Evolutionary conservation across 2,113 vertebrate genomes (phyloP).

Genomic region (Sphyrna mokarran): DNA sequence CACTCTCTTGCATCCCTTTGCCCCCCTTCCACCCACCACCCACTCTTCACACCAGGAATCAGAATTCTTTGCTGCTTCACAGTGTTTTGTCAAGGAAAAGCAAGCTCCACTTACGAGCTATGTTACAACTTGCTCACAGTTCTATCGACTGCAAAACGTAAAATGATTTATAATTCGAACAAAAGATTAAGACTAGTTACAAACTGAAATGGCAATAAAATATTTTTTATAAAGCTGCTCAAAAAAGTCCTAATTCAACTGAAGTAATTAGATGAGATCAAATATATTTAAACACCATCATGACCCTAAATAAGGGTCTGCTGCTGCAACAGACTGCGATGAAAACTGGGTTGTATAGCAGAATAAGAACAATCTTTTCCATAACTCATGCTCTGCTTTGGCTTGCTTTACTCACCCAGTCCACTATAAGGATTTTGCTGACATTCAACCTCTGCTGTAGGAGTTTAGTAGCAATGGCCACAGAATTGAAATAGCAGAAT

Average conservation of each 20-base stretch:
- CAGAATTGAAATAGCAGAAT: conserved; percentile 98
- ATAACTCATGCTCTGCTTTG: neutral
- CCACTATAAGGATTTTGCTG: conserved; percentile 94
- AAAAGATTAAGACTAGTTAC: neutral
- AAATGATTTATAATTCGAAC: neutral
- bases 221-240: neutral
- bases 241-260: neutral
- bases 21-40: no score
- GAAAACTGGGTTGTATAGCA: neutral
- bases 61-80: neutral
- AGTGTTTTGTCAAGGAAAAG: neutral
- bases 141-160: neutral
- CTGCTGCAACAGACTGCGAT: neutral
- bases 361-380: neutral
- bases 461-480: conserved; percentile 90
- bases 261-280: neutral
- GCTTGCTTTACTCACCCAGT: conserved; percentile 76
- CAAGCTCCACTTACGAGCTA: neutral
- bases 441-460: conserved; percentile 88
- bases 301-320: neutral
- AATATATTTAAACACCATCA: neutral
- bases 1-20: neutral
- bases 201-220: neutral
- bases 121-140: neutral
- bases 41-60: neutral